phyloP scores from a whole-genome alignment of 2,113 vertebrate genomes.

The Casuarius casuarius region DNA sequence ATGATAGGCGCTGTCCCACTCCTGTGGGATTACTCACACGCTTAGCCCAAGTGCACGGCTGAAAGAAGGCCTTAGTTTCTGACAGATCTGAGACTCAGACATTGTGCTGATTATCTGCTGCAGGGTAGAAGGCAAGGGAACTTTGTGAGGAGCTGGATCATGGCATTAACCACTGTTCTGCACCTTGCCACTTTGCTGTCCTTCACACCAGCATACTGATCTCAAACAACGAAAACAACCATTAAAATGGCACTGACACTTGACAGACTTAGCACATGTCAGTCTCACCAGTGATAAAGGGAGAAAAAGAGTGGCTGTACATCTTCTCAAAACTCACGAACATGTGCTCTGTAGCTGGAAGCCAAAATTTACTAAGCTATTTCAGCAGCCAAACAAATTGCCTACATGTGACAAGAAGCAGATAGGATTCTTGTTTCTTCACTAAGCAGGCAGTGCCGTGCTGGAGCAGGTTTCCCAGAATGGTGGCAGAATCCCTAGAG shows the following conservation, averaged over 20 bases:
- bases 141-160: constrained; percentile 9
- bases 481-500: background rate
- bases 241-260: background rate
- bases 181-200: background rate
- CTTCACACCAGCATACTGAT: background rate
- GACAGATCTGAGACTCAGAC: constrained; percentile 7
- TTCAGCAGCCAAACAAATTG: background rate
- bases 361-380: background rate
- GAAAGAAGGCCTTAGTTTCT: constrained; percentile 50
- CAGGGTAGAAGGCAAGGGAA: constrained; percentile 7
- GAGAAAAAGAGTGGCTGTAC: background rate
- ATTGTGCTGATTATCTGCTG: constrained; percentile 21
- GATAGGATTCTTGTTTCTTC: background rate
- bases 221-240: constrained; percentile 16
- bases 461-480: background rate
- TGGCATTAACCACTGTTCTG: constrained; percentile 32
- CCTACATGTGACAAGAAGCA: background rate
- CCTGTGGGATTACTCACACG: constrained; percentile 34
- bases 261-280: background rate
- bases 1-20: constrained; percentile 40
- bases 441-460: background rate
- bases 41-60: constrained; percentile 30
- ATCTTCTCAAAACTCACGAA: background rate
- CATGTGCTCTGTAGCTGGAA: background rate
- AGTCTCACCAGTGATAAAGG: background rate